Evolutionary conservation across 2,888 invertebrate species (phyloP).

Genomic region (Tinea trinotella): DNA sequence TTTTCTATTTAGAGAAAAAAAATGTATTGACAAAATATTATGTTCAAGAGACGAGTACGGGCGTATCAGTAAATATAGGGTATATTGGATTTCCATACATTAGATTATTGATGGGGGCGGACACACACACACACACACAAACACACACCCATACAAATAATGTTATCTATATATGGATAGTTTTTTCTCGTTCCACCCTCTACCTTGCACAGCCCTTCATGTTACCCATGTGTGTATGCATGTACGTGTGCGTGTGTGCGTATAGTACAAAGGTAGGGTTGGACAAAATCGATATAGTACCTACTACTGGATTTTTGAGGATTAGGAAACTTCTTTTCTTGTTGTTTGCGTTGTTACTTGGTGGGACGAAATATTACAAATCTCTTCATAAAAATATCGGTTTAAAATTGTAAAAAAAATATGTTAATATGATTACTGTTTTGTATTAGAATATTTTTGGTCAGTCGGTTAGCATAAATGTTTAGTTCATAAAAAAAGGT

Average conservation of each 20-base stretch:
- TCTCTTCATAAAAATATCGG: no score
- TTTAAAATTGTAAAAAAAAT: no score
- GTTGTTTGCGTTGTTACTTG: neutral
- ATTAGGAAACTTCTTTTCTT: neutral
- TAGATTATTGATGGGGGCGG: conserved; percentile 25
- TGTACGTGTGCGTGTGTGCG: neutral
- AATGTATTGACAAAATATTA: neutral
- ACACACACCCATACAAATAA: neutral
- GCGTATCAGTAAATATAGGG: conserved; percentile 13
- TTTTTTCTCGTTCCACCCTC: neutral
- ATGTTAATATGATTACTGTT: no score
- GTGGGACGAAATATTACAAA: no score
- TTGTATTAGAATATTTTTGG: no score
- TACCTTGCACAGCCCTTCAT: neutral
- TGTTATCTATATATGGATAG: neutral
- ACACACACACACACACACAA: neutral
- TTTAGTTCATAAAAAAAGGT: no score
- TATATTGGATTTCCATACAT: conserved; percentile 51
- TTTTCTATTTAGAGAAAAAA: neutral
- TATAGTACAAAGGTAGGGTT: neutral
- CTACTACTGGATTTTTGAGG: neutral
- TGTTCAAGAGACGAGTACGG: neutral
- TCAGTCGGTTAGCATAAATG: no score
- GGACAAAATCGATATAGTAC: neutral
- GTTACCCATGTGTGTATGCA: neutral